These are phyloP conservation scores for Tauraco hartlaubi DNA, from an alignment of 2,797 vertebrate genomes.

Conservation along the genomic window DNA sequence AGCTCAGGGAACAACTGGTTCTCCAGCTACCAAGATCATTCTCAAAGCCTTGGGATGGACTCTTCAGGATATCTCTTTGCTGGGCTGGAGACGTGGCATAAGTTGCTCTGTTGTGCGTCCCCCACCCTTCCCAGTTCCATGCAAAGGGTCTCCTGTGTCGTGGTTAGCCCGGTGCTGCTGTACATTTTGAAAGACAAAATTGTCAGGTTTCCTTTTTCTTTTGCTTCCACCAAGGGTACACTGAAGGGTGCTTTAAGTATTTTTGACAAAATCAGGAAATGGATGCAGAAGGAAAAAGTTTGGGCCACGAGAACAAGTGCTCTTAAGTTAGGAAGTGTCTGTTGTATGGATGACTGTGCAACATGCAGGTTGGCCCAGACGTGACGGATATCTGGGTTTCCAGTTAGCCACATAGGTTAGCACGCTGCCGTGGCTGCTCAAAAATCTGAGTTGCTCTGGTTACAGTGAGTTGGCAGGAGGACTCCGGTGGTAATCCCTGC, in stretches of 20 bases:
- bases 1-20: neutral
- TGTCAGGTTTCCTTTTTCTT: neutral
- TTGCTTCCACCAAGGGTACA: neutral
- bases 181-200: neutral
- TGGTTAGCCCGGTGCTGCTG: neutral
- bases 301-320: neutral
- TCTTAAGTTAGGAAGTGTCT: neutral
- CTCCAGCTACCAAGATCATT: neutral
- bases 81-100: neutral
- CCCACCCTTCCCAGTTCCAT: fast-evolving
- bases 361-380: neutral
- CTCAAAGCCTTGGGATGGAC: neutral
- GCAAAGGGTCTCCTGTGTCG: fast-evolving
- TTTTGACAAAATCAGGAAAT: neutral
- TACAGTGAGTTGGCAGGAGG: neutral
- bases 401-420: neutral
- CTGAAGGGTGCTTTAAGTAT: neutral
- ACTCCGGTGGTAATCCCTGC: constrained; percentile 5
- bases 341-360: neutral
- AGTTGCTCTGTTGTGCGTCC: neutral
- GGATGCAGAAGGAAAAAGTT: neutral
- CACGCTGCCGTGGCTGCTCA: neutral
- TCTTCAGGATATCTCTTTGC: neutral
- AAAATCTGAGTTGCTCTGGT: neutral
- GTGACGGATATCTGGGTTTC: constrained; percentile 19